These are phyloP conservation scores for Cryptoleucopteryx plumbea DNA, from an alignment of 2,113 vertebrate species.

Conservation along the genomic window DNA sequence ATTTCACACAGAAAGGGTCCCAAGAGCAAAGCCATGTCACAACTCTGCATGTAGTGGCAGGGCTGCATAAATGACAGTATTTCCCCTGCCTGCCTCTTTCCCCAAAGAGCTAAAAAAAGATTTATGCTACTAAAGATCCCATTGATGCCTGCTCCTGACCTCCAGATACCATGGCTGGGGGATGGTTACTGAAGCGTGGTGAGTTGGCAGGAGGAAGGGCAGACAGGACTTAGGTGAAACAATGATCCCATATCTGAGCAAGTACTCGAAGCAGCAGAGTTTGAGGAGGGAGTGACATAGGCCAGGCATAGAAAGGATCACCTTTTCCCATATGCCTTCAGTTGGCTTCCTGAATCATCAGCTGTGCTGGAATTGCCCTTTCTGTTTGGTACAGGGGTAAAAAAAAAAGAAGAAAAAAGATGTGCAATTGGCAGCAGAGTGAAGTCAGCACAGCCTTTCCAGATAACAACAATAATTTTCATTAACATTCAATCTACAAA, in stretches of 20 bases:
- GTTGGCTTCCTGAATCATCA: not conserved
- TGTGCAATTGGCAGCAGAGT: not conserved
- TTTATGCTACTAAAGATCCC: not conserved
- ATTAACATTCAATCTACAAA: slow-evolving; percentile 50
- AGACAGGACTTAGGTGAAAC: not conserved
- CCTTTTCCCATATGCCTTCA: not conserved
- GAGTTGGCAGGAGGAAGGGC: not conserved
- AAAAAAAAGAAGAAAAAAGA: not conserved
- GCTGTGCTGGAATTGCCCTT: not conserved
- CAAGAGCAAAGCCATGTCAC: accelerated
- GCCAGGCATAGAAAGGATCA: not conserved
- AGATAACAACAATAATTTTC: not conserved
- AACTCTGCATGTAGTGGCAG: accelerated
- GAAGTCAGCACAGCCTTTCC: not conserved
- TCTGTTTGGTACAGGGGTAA: not conserved
- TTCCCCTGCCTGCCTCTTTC: not conserved
- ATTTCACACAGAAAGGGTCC: not conserved
- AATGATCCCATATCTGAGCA: not conserved
- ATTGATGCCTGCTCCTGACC: not conserved
- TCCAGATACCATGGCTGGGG: accelerated
- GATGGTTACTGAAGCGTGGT: not conserved
- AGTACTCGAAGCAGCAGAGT: not conserved
- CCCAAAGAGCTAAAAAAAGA: not conserved
- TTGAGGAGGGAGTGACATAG: not conserved
- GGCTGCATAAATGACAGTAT: not conserved